phyloP scores from a whole-genome alignment of 2,797 vertebrate genomes.

The Peromyscus aztecus region DNA sequence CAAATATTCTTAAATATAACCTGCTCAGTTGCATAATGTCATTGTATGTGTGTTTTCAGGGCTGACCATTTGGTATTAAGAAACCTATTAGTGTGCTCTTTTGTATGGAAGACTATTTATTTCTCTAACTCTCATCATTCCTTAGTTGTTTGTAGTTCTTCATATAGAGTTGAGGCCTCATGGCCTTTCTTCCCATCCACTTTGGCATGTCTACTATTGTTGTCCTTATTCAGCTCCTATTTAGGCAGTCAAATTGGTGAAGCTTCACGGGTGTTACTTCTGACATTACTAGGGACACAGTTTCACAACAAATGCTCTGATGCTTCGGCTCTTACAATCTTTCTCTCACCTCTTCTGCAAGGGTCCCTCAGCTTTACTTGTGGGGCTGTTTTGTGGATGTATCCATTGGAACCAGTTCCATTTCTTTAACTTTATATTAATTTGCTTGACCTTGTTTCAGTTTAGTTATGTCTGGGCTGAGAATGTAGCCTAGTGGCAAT shows the following conservation, averaged over 20 bases:
- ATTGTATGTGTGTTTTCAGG: not conserved
- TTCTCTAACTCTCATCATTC: not conserved
- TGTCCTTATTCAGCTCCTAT: not conserved
- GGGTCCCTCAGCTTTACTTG: not conserved
- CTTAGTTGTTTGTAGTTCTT: not conserved
- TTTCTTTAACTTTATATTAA: not conserved
- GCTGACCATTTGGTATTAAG: not conserved
- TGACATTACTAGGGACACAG: not conserved
- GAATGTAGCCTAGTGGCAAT: not conserved
- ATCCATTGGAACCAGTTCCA: not conserved
- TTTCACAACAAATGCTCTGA: not conserved
- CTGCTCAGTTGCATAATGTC: not conserved
- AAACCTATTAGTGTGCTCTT: not conserved
- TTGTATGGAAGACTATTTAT: not conserved
- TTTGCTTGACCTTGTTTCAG: not conserved
- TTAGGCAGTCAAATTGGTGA: not conserved
- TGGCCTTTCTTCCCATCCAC: not conserved
- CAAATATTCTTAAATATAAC: not conserved
- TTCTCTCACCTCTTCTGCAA: not conserved
- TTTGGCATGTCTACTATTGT: not conserved
- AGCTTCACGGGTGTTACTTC: not conserved
- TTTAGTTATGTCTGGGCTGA: not conserved
- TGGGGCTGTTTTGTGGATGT: not conserved
- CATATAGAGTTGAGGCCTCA: not conserved
- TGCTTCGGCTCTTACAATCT: not conserved